These are phyloP conservation scores for Caenorhabditis elegans DNA, from an alignment of 1,140 invertebrate species.

Conservation along the genomic window WBcel235 BX284606.5:930501-931000, in stretches of 20 bases:
- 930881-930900: slow-evolving; percentile 69
- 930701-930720: slow-evolving; percentile 92
- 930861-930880: slow-evolving; percentile 71
- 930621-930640: slow-evolving; percentile 90
- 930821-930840: too few relatives aligned
- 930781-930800: slow-evolving; percentile 63
- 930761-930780: slow-evolving; percentile 72
- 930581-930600: background rate
- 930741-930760: slow-evolving; percentile 70
- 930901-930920: slow-evolving; percentile 75
- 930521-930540: slow-evolving; percentile 84
- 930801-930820: too few relatives aligned
- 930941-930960: slow-evolving; percentile 71
- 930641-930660: slow-evolving; percentile 83
- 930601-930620: slow-evolving; percentile 78
- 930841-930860: slow-evolving; percentile 25
- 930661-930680: slow-evolving; percentile 84
- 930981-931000: slow-evolving; percentile 78
- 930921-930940: slow-evolving; percentile 73
- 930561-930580: slow-evolving; percentile 59
- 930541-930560: slow-evolving; percentile 91
- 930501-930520: slow-evolving; percentile 77
- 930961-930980: slow-evolving; percentile 71
- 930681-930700: slow-evolving; percentile 77
- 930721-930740: slow-evolving; percentile 82